phyloP scores from a whole-genome alignment of 2,113 vertebrate species.

The Emydura subglobosa region DNA sequence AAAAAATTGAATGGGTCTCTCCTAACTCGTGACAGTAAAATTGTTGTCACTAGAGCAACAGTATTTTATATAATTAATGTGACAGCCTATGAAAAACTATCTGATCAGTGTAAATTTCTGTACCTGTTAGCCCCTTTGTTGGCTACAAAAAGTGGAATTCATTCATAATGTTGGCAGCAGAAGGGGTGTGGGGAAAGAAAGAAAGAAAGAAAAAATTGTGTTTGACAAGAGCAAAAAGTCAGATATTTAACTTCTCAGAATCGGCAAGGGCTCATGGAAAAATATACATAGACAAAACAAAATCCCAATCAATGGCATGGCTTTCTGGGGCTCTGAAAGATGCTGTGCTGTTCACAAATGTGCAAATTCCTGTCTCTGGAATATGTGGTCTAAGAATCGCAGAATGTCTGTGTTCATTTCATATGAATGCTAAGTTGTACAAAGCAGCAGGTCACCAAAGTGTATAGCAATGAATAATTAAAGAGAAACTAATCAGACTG shows the following conservation, averaged over 20 bases:
- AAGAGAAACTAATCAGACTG: neutral
- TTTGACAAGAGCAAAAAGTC: slow-evolving; percentile 72
- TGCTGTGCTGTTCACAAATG: slow-evolving; percentile 69
- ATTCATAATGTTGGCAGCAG: slow-evolving; percentile 61
- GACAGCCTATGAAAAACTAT: slow-evolving; percentile 64
- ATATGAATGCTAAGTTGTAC: slow-evolving; percentile 46
- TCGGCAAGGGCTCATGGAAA: slow-evolving; percentile 65
- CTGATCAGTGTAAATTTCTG: slow-evolving; percentile 66
- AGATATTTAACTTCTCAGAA: slow-evolving; percentile 76
- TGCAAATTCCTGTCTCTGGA: slow-evolving; percentile 61
- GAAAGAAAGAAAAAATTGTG: slow-evolving; percentile 51
- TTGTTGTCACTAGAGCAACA: slow-evolving; percentile 51
- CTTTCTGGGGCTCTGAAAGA: slow-evolving; percentile 73
- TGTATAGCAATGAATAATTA: slow-evolving; percentile 56
- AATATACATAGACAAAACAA: slow-evolving; percentile 72
- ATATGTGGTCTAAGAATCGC: slow-evolving; percentile 68
- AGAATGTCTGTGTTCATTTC: slow-evolving; percentile 60
- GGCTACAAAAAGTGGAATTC: slow-evolving; percentile 62
- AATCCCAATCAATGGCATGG: slow-evolving; percentile 67
- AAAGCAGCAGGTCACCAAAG: slow-evolving; percentile 65
- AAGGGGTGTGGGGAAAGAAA: neutral
- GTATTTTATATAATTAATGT: slow-evolving; percentile 51
- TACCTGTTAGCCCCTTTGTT: slow-evolving; percentile 58
- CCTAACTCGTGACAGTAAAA: slow-evolving; percentile 56
- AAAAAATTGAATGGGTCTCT: slow-evolving; percentile 45